These are phyloP conservation scores for Aleadryas rufinucha DNA, from an alignment of 2,113 vertebrate genomes.

Conservation along the genomic window DNA sequence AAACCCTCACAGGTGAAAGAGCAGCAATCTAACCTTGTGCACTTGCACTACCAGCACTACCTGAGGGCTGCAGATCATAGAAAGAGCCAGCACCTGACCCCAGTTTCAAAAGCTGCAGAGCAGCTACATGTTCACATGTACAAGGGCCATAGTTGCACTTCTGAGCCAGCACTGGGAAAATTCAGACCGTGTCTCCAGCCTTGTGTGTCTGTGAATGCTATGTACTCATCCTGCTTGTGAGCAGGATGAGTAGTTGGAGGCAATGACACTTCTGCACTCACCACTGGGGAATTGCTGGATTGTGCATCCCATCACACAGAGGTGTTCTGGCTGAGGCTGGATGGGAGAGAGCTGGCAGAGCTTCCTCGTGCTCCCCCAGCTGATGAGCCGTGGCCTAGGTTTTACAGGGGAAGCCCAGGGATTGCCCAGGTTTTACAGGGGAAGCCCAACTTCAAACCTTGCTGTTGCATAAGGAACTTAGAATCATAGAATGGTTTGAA, in stretches of 20 bases:
- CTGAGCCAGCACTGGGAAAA: not conserved
- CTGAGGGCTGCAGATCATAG: not conserved
- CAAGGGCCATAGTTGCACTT: not conserved
- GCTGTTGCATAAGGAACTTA: not conserved
- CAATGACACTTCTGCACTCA: not conserved
- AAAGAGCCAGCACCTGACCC: not conserved
- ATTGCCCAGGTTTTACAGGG: not conserved
- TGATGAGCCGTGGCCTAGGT: accelerated
- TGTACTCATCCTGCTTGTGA: not conserved
- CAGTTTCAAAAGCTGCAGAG: not conserved
- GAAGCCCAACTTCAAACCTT: not conserved
- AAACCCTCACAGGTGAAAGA: not conserved
- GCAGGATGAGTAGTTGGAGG: not conserved
- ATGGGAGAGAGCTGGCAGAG: not conserved
- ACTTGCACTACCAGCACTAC: not conserved
- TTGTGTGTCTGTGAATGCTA: accelerated
- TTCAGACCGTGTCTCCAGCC: not conserved
- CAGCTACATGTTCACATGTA: accelerated
- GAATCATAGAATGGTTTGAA: not conserved
- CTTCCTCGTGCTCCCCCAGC: not conserved
- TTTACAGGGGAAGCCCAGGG: not conserved
- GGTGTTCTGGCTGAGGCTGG: not conserved
- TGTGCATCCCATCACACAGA: not conserved
- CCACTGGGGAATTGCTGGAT: not conserved
- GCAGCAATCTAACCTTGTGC: not conserved